phyloP scores from a whole-genome alignment of 1,140 invertebrate species.

The Philopotamus ludificatus region DNA sequence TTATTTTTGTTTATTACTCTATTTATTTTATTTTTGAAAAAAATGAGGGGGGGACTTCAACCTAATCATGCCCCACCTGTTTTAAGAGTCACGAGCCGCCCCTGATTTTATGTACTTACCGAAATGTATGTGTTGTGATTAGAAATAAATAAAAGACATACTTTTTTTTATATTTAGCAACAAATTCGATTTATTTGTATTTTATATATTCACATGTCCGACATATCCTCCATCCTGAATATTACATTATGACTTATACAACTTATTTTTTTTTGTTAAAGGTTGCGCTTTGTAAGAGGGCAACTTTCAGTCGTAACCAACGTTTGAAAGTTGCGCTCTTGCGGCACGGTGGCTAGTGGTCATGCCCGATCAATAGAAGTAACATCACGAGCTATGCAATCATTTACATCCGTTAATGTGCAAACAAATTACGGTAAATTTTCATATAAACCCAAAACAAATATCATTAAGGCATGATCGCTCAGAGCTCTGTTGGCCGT shows the following conservation, averaged over 20 bases:
- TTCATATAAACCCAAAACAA: constrained; percentile 33
- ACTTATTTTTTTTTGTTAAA: constrained; percentile 15
- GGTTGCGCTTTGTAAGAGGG: constrained; percentile 2
- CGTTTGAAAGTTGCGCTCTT: background rate
- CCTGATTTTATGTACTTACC: background rate
- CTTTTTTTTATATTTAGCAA: constrained; percentile 46
- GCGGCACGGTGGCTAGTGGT: constrained; percentile 19
- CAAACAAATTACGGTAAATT: constrained; percentile 32
- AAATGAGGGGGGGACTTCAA: no score
- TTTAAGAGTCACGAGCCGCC: background rate
- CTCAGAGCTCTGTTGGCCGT: constrained; percentile 14
- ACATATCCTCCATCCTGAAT: constrained; percentile 39
- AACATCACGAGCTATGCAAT: constrained; percentile 35
- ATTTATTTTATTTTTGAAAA: background rate
- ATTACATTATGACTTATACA: constrained; percentile 41
- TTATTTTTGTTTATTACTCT: background rate
- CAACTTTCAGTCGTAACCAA: no score
- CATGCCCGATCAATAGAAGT: constrained; percentile 36
- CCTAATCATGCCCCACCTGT: background rate
- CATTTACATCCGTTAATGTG: constrained; percentile 31
- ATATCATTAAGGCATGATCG: constrained; percentile 26
- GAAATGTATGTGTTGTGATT: background rate
- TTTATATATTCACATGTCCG: constrained; percentile 53
- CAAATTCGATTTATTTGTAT: constrained; percentile 58
- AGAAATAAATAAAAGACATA: background rate